Evolutionary conservation across 2,797 vertebrate genomes (phyloP).

Genomic region (Atherinosoma microstoma): DNA sequence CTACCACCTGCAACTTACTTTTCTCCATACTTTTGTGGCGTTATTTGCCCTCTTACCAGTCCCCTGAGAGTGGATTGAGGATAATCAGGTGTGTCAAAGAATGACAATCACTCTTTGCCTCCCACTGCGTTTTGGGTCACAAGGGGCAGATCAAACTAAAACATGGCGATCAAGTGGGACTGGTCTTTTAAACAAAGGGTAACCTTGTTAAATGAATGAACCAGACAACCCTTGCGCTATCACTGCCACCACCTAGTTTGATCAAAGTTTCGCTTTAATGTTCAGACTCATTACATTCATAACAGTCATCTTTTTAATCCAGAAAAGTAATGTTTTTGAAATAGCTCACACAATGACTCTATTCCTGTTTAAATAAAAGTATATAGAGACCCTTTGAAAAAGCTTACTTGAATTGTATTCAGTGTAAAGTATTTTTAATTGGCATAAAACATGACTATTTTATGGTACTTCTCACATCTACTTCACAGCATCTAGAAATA

Average conservation of each 20-base stretch:
- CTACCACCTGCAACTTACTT: slow-evolving; percentile 56
- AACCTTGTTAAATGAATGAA: slow-evolving; percentile 52
- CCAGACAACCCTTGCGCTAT: slow-evolving; percentile 22
- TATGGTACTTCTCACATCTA: background rate
- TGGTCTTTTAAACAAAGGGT: slow-evolving; percentile 52
- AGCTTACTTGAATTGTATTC: background rate
- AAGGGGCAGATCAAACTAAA: slow-evolving; percentile 55
- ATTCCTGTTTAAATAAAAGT: background rate
- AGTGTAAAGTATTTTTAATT: background rate
- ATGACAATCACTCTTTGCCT: slow-evolving; percentile 57
- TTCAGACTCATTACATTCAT: slow-evolving; percentile 36
- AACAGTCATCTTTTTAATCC: slow-evolving; percentile 25
- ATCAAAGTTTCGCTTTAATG: slow-evolving; percentile 61
- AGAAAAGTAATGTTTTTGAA: slow-evolving; percentile 22
- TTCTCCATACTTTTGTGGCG: slow-evolving; percentile 29
- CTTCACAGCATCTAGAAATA: background rate
- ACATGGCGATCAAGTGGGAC: slow-evolving; percentile 37
- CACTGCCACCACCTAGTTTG: slow-evolving; percentile 43
- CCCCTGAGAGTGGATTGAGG: slow-evolving; percentile 39
- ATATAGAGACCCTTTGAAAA: background rate
- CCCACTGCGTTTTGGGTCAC: slow-evolving; percentile 59
- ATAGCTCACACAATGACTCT: background rate
- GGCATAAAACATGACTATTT: background rate
- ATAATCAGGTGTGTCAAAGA: slow-evolving; percentile 71
- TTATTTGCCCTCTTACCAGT: slow-evolving; percentile 47